phyloP scores from a whole-genome alignment of 2,888 invertebrate species.

The Caenorhabditis sp. region DNA sequence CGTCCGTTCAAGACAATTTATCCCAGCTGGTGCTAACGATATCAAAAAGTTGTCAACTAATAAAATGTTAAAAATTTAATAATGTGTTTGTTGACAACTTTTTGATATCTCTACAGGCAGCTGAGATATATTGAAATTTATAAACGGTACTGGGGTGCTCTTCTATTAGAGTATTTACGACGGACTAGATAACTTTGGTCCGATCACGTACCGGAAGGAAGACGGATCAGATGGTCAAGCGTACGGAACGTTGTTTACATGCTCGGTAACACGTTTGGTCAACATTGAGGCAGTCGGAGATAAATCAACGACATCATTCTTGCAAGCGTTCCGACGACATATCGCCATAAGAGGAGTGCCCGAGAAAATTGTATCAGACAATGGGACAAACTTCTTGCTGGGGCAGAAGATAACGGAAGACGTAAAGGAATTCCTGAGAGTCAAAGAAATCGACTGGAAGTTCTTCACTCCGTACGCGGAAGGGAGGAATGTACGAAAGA shows the following conservation, averaged over 20 bases:
- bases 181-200: slow-evolving; percentile 65
- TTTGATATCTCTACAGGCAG: no score
- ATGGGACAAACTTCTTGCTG: slow-evolving; percentile 79
- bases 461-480: slow-evolving; percentile 79
- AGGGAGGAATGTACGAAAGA: slow-evolving; percentile 15
- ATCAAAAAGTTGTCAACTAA: no score
- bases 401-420: slow-evolving; percentile 63
- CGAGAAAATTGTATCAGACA: slow-evolving; percentile 55
- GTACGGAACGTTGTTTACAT: slow-evolving; percentile 47
- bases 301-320: slow-evolving; percentile 24
- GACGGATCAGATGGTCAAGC: neutral
- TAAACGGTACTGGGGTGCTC: no score
- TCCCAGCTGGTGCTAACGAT: no score
- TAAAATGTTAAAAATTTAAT: no score
- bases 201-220: slow-evolving; percentile 10
- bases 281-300: slow-evolving; percentile 52
- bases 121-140: no score
- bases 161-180: no score
- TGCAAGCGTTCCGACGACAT: slow-evolving; percentile 51
- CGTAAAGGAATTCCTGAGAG: neutral
- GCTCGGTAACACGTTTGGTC: slow-evolving; percentile 45
- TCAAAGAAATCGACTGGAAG: slow-evolving; percentile 60
- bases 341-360: slow-evolving; percentile 49
- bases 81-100: no score
- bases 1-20: no score